Evolutionary conservation across 1,140 invertebrate species (phyloP).

Genomic region (Cryptotermes secundus): DNA sequence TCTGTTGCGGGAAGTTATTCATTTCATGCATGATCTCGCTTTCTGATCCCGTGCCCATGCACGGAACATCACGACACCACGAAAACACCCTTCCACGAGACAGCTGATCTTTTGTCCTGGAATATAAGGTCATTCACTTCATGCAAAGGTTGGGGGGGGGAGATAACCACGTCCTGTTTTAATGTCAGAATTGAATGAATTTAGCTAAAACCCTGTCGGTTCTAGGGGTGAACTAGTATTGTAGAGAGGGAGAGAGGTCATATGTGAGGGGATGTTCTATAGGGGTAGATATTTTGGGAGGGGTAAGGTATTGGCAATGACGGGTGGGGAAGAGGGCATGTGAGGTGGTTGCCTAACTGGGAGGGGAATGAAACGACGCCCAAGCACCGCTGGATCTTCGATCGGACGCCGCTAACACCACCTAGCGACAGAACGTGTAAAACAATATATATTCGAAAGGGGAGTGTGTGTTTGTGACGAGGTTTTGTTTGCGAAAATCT

Average conservation of each 20-base stretch:
- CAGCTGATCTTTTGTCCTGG: not conserved
- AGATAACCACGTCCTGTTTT: not conserved
- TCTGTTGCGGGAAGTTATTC: not conserved
- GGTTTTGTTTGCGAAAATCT: not conserved
- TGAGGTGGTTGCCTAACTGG: conserved; percentile 14
- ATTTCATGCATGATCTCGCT: not conserved
- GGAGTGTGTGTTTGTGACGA: not conserved
- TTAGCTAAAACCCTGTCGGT: not conserved
- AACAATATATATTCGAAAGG: conserved; percentile 17
- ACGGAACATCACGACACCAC: not conserved
- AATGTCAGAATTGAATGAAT: not conserved
- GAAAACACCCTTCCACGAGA: not conserved
- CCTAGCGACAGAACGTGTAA: conserved; percentile 27
- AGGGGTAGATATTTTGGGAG: not conserved
- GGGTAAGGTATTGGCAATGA: conserved; percentile 20
- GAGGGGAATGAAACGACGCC: conserved; percentile 24
- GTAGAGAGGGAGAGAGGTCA: not conserved
- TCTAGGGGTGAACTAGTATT: not conserved
- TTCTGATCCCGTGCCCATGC: not conserved
- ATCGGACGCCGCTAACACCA: conserved; percentile 32
- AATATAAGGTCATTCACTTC: not conserved
- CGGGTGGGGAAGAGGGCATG: conserved; percentile 31
- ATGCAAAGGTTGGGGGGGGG: not conserved
- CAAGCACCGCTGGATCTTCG: conserved; percentile 30
- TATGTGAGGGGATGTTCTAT: not conserved